Conservation (phyloP, 2,888 invertebrate species). For the Pasiphila rectangulata region DNA sequence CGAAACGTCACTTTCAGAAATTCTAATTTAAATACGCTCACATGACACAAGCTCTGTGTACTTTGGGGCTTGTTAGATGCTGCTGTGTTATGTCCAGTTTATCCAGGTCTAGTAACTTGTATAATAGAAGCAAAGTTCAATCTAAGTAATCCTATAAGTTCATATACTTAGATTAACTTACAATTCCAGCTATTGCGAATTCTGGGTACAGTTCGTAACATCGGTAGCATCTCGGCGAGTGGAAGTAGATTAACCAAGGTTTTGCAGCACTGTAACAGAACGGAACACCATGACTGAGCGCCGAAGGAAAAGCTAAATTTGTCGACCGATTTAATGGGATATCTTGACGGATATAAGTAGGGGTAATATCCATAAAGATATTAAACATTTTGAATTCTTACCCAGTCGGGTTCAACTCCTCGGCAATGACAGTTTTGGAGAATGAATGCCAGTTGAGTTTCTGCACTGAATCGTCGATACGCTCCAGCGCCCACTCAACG, state of each 20-base stretch:
- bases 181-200: slow-evolving; percentile 66
- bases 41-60: no score
- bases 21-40: no score
- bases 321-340: not conserved
- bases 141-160: no score
- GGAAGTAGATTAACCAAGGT: slow-evolving; percentile 72
- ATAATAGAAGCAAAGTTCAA: no score
- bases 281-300: no score
- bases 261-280: slow-evolving; percentile 46
- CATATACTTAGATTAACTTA: slow-evolving; percentile 49
- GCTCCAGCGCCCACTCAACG: slow-evolving; percentile 63
- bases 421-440: slow-evolving; percentile 52
- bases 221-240: slow-evolving; percentile 65
- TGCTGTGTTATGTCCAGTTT: no score
- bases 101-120: no score
- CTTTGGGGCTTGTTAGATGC: no score
- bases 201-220: slow-evolving; percentile 70
- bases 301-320: not conserved
- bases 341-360: not conserved
- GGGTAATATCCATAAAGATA: no score
- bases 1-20: no score
- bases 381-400: slow-evolving; percentile 26
- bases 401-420: slow-evolving; percentile 59
- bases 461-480: slow-evolving; percentile 56
- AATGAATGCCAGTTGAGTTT: slow-evolving; percentile 61